These are phyloP conservation scores for Drosophila histrio DNA, from an alignment of 2,888 invertebrate species.

Conservation along the genomic window DNA sequence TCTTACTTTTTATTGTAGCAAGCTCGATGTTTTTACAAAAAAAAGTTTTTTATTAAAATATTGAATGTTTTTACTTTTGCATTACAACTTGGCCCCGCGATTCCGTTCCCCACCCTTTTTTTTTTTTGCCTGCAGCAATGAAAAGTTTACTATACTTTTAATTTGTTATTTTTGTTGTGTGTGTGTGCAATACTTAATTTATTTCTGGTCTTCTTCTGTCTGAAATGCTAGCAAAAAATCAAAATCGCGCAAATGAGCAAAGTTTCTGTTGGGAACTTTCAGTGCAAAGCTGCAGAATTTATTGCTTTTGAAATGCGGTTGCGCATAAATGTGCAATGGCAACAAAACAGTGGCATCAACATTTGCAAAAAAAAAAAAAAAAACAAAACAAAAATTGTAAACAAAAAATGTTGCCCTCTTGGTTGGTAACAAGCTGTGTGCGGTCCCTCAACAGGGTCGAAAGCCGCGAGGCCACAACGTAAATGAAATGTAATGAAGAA, in stretches of 20 bases:
- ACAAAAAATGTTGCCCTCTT: slow-evolving; percentile 12
- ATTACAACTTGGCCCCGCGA: neutral
- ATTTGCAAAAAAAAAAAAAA: slow-evolving; percentile 20
- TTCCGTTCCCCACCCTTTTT: no score
- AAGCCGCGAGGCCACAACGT: slow-evolving; percentile 43
- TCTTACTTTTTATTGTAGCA: slow-evolving; percentile 8
- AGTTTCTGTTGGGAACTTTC: slow-evolving; percentile 56
- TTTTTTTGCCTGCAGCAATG: neutral
- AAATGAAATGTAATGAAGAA: slow-evolving; percentile 57
- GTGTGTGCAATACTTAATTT: slow-evolving; percentile 52
- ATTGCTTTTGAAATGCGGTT: slow-evolving; percentile 77
- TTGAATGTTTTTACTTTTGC: slow-evolving; percentile 44
- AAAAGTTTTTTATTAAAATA: slow-evolving; percentile 44
- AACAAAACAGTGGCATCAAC: slow-evolving; percentile 35
- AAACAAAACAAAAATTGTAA: slow-evolving; percentile 20
- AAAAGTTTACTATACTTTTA: slow-evolving; percentile 47
- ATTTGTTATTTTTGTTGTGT: slow-evolving; percentile 41
- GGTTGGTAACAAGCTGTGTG: slow-evolving; percentile 41
- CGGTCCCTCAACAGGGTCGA: slow-evolving; percentile 38
- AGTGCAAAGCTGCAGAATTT: slow-evolving; percentile 69
- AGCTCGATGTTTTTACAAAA: slow-evolving; percentile 25
- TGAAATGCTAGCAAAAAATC: slow-evolving; percentile 34
- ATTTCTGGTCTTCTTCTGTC: slow-evolving; percentile 31
- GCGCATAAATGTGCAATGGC: slow-evolving; percentile 69
- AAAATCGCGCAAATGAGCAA: slow-evolving; percentile 77